These are phyloP conservation scores for Mustela erminea DNA, from an alignment of 2,797 vertebrate genomes.

Conservation along the genomic window DNA sequence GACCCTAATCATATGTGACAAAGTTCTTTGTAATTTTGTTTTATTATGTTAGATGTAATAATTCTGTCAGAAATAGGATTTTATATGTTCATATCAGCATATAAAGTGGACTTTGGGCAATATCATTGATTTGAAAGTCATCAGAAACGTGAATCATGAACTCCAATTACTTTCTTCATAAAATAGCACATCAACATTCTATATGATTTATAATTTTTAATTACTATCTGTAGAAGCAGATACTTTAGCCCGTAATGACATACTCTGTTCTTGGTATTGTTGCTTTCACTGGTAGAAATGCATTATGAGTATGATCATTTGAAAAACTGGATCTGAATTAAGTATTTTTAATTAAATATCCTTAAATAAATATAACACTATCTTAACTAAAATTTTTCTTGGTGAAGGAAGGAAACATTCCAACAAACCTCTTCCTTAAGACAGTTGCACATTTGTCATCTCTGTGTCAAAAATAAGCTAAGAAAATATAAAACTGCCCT, in stretches of 20 bases:
- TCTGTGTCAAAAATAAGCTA: conserved; percentile 1
- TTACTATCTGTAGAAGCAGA: conserved; percentile 29
- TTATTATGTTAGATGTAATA: conserved; percentile 15
- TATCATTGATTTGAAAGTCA: conserved; percentile 59
- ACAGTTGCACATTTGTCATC: neutral
- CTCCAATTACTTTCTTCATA: conserved; percentile 44
- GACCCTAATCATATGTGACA: neutral
- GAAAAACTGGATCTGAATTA: conserved; percentile 37
- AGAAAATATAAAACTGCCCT: neutral
- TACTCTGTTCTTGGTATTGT: neutral
- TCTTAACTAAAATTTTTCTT: neutral
- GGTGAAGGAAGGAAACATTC: neutral
- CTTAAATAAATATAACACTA: conserved; percentile 20
- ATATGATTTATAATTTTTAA: conserved; percentile 55
- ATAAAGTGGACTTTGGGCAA: neutral
- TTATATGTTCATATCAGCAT: neutral
- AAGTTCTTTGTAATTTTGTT: conserved; percentile 7
- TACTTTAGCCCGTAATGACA: neutral
- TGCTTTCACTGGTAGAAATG: conserved; percentile 30
- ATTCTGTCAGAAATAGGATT: neutral
- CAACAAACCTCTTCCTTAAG: conserved; percentile 47
- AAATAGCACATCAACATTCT: neutral
- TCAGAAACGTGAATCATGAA: neutral
- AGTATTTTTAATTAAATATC: conserved; percentile 36
- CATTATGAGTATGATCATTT: conserved; percentile 26